Evolutionary conservation across 1,140 invertebrate genomes (phyloP), one percentile per base, ranked within the genome.

Genomic region (Cyrtorhinus lividipennis): DNA sequence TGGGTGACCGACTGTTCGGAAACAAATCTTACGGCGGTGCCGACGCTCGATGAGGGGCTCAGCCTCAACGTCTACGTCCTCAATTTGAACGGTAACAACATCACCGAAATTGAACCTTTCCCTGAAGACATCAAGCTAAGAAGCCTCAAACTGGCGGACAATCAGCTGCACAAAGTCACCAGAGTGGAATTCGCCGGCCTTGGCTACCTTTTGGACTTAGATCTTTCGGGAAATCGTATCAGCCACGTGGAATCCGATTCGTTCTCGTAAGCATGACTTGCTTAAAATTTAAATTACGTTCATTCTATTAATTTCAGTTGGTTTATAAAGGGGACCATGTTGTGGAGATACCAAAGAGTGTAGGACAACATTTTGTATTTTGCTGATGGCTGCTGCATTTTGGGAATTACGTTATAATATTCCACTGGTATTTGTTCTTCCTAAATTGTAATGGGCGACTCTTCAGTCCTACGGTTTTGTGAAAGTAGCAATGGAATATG

Each of bases 1-100:
- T 85, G 83, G 83, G 83, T 86, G 64, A 85, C 83, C 0, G 84
- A 86, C 67, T 86, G 84, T 68, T 86, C 84, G 0, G 83, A 85
- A 68, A 85, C 82, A 71, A 85, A 85, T 71, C 74, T 85, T n/a
- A 85, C 84, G 1, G 76, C 76, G 59, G 80, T 85, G 22, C 83
- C 84, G 0, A 82, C 82, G 69, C 76, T 79, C 23, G 81, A 84
- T 64, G 69, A 70, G 48, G 70, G 70, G 1, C 76, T 86, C 27
- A 84, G 83, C 69, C 75, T 76, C 15, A 83, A 83, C 69, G 82
- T 85, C 5, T 86, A 86, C 71, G 76, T 85, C 62, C 72, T 86
- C 62, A 83, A 86, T 69, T 75, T 86, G 73, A 85, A 85, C 68
- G 81, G 81, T 30, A 86, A 86, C 70, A 81, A 81, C 65, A 77